Conservation (phyloP, 2,113 vertebrate species). For the Kryptolebias marmoratus region DNA sequence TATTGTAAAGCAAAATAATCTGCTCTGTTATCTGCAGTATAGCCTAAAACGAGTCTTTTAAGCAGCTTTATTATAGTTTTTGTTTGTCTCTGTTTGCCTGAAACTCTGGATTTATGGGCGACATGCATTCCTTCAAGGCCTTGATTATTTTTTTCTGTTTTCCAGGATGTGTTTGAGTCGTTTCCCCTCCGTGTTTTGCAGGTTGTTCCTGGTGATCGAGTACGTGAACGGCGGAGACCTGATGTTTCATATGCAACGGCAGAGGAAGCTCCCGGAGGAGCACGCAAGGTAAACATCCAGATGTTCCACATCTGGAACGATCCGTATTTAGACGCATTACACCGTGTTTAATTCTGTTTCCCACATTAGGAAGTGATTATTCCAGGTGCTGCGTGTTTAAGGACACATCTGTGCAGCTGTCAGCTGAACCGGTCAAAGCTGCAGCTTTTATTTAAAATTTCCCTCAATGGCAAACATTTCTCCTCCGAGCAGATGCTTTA, state of each 20-base stretch:
- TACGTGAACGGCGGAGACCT: constrained; percentile 97
- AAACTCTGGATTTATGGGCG: too few relatives aligned
- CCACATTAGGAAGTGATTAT: background rate
- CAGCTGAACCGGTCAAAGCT: background rate
- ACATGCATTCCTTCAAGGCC: too few relatives aligned
- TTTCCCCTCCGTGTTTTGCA: constrained; percentile 55
- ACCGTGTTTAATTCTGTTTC: background rate
- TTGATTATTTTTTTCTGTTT: background rate
- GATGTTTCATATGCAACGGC: constrained; percentile 99
- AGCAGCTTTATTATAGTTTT: too few relatives aligned
- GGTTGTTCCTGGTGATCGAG: constrained; percentile 97
- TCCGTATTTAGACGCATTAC: background rate
- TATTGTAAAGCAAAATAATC: too few relatives aligned
- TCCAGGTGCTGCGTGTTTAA: background rate
- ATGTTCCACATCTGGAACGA: constrained; percentile 9
- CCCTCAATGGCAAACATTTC: constrained; percentile 17
- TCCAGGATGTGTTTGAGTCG: background rate
- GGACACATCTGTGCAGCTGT: background rate
- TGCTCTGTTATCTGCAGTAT: too few relatives aligned
- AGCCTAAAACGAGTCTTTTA: too few relatives aligned
- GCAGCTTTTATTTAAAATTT: constrained; percentile 1
- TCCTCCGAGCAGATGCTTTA: constrained; percentile 22
- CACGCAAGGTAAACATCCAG: constrained; percentile 87
- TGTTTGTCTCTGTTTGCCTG: too few relatives aligned
- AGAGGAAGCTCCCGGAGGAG: constrained; percentile 96